Evolutionary conservation across 2,797 vertebrate genomes (phyloP).

Genomic region (Ctenopoma kingsleyae): DNA sequence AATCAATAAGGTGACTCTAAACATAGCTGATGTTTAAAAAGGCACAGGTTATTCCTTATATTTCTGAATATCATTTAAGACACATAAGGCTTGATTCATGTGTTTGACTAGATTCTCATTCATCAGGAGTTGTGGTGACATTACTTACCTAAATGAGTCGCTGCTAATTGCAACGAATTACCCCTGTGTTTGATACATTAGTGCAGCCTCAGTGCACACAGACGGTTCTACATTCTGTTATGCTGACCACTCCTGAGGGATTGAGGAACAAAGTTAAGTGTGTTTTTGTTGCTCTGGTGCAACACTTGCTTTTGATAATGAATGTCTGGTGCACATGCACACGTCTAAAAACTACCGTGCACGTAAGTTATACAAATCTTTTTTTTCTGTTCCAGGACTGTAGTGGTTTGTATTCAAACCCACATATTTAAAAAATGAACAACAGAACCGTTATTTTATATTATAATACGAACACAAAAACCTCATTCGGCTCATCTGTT

Average conservation of each 20-base stretch:
- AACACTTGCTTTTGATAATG: conserved; percentile 34
- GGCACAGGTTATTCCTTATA: conserved; percentile 4
- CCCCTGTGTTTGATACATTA: conserved; percentile 82
- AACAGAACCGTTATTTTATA: too few species aligned
- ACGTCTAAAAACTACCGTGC: background rate
- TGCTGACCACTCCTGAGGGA: conserved; percentile 57
- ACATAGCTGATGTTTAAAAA: conserved; percentile 22
- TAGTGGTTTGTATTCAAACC: too few species aligned
- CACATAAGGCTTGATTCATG: conserved; percentile 57
- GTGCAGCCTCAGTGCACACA: conserved; percentile 78
- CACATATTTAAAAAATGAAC: too few species aligned
- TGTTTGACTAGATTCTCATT: conserved; percentile 73
- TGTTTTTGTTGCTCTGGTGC: conserved; percentile 36
- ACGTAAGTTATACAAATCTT: background rate
- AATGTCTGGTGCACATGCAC: background rate
- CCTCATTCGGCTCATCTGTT: too few species aligned
- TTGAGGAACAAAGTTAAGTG: conserved; percentile 50
- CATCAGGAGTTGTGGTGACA: conserved; percentile 76
- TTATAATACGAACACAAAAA: too few species aligned
- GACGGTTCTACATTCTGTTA: conserved; percentile 61
- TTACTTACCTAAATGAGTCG: conserved; percentile 83
- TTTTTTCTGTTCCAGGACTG: background rate
- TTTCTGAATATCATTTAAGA: conserved; percentile 45
- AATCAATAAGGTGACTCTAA: conserved; percentile 12
- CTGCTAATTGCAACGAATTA: conserved; percentile 84